A percentile compares a stretch with the other conserved stretches of the same genome.
Conservation (phyloP, 2,888 invertebrate species). For the Polymixis lichenea region DNA sequence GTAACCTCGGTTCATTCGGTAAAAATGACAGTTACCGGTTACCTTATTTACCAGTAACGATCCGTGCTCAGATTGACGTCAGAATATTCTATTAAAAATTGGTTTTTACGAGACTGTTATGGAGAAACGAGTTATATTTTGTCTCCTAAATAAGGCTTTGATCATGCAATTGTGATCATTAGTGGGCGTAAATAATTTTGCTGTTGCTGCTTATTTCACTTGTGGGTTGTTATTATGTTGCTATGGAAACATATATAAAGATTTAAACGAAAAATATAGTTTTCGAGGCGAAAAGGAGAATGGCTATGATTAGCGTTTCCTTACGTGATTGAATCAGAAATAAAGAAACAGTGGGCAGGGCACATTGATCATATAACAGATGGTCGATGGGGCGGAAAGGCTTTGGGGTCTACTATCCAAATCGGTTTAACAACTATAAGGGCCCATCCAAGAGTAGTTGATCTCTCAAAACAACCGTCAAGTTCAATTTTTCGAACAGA, state of each 20-base stretch:
- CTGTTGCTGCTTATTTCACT: conserved; percentile 11
- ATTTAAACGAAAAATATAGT: background rate
- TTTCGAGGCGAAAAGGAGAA: background rate
- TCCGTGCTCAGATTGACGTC: conserved; percentile 17
- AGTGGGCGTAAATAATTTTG: conserved; percentile 44
- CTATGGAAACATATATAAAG: background rate
- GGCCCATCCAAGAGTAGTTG: too few species aligned
- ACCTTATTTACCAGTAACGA: background rate
- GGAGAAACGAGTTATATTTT: conserved; percentile 38
- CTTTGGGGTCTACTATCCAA: too few species aligned
- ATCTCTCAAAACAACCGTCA: too few species aligned
- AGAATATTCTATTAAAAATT: conserved; percentile 29
- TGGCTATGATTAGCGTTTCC: background rate
- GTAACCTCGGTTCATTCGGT: conserved; percentile 15
- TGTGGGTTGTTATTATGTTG: conserved; percentile 10
- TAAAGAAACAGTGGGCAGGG: background rate
- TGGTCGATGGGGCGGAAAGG: background rate
- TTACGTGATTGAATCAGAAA: background rate
- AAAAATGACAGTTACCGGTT: conserved; percentile 12
- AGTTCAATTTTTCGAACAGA: too few species aligned
- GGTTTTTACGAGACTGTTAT: conserved; percentile 26
- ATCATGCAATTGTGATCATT: conserved; percentile 32
- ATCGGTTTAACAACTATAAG: too few species aligned
- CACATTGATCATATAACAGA: background rate
- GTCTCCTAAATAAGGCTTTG: conserved; percentile 38